Percentiles rank a stretch among this genome's conserved stretches.
Evolutionary conservation across 2,888 invertebrate genomes (phyloP).

Genomic region (Cactoblastis cactorum): DNA sequence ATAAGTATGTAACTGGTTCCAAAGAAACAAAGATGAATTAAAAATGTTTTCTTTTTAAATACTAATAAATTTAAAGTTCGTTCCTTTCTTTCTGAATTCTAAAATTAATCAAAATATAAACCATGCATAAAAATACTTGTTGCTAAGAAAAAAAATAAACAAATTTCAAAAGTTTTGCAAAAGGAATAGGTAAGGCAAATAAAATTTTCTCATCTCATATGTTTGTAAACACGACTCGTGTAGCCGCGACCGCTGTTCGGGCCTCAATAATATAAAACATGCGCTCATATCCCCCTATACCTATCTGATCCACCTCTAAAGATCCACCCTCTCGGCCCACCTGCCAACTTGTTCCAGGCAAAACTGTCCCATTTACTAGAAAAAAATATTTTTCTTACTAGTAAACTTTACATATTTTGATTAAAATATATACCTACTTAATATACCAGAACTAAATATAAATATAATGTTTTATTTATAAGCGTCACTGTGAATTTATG

Average conservation of each 20-base stretch:
- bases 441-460: too few relatives aligned
- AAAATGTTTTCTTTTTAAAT: too few relatives aligned
- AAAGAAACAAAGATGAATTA: too few relatives aligned
- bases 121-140: not conserved
- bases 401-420: not conserved
- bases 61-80: too few relatives aligned
- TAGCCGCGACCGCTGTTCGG: conserved; percentile 40
- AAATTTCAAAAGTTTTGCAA: not conserved
- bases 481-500: not conserved
- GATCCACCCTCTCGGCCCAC: conserved; percentile 40
- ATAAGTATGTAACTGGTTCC: too few relatives aligned
- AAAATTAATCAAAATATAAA: too few relatives aligned
- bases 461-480: too few relatives aligned
- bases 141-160: not conserved
- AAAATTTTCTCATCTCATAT: conserved; percentile 36
- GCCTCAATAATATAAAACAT: conserved; percentile 76
- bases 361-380: conserved; percentile 5
- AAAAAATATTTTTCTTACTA: not conserved
- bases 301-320: conserved; percentile 40
- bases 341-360: conserved; percentile 20
- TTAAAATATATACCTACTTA: too few relatives aligned
- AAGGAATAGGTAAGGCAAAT: conserved; percentile 17
- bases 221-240: conserved; percentile 65
- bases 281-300: conserved; percentile 46
- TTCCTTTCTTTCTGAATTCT: too few relatives aligned